phyloP scores from a whole-genome alignment of 23 tunicate genomes.

The Phallusia fumigata region DNA sequence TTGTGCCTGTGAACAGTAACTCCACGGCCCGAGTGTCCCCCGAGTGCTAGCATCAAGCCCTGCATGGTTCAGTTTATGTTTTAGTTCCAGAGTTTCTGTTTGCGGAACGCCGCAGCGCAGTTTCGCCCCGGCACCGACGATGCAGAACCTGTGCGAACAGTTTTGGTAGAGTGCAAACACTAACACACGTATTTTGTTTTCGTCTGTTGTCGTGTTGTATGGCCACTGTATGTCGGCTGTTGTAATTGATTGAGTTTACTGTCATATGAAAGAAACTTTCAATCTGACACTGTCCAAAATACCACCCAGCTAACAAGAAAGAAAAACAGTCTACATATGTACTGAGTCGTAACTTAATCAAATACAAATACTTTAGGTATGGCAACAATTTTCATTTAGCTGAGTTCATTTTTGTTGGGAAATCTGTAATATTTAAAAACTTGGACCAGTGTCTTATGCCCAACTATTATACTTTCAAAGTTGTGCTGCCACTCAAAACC shows the following conservation, averaged over 20 bases:
- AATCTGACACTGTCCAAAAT: not conserved
- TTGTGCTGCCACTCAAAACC: too few species aligned
- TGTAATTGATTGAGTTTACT: not conserved
- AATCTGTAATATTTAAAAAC: too few species aligned
- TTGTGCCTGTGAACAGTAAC: conserved; percentile 17
- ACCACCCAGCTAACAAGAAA: too few species aligned
- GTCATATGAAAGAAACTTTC: not conserved
- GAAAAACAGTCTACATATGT: too few species aligned
- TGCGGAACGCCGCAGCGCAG: not conserved
- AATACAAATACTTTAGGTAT: too few species aligned
- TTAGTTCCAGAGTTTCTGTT: not conserved
- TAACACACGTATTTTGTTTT: not conserved
- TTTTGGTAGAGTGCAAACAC: not conserved
- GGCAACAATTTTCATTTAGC: too few species aligned
- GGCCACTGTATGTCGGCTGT: not conserved
- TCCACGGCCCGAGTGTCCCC: conserved; percentile 32
- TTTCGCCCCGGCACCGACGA: not conserved
- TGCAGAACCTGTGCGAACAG: not conserved
- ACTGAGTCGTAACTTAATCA: too few species aligned
- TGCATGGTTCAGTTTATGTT: conserved; percentile 33
- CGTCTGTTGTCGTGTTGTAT: not conserved
- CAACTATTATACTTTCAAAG: too few species aligned
- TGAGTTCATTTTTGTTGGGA: too few species aligned
- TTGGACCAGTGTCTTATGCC: too few species aligned
- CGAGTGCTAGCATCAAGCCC: conserved; percentile 26